phyloP scores from a whole-genome alignment of 2,113 vertebrate species.

The Notiomystis cincta region DNA sequence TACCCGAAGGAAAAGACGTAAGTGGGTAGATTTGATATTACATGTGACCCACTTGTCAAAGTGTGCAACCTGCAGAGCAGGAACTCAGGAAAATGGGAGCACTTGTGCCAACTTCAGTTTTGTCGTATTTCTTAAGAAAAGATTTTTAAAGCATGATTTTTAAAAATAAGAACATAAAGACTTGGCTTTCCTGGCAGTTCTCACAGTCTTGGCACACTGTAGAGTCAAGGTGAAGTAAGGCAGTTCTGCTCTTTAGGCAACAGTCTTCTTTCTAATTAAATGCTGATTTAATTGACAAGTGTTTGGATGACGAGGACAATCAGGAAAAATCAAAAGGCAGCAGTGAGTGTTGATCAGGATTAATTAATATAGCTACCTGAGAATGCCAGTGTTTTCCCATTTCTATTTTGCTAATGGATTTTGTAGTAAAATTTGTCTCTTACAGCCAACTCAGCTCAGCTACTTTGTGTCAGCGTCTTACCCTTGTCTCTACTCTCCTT shows the following conservation, averaged over 20 bases:
- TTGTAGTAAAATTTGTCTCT: neutral
- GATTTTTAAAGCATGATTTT: neutral
- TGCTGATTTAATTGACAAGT: neutral
- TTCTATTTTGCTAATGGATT: neutral
- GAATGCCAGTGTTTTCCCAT: neutral
- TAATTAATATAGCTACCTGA: neutral
- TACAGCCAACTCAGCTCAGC: neutral
- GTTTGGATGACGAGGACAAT: neutral
- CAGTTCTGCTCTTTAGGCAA: neutral
- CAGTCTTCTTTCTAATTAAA: neutral
- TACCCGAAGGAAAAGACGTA: neutral
- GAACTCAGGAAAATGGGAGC: neutral
- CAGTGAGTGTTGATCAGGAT: neutral
- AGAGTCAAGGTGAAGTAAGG: neutral
- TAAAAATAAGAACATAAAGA: neutral
- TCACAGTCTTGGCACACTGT: neutral
- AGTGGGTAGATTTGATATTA: neutral
- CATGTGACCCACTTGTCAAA: neutral
- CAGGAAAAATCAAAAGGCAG: neutral
- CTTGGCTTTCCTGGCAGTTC: neutral
- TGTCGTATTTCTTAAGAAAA: neutral
- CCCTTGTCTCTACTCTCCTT: neutral
- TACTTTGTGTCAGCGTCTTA: neutral
- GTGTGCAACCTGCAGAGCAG: neutral
- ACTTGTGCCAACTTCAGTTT: neutral